Base-by-base conservation (phyloP, 1,140 invertebrate species). In the Atta cephalotes region DNA sequence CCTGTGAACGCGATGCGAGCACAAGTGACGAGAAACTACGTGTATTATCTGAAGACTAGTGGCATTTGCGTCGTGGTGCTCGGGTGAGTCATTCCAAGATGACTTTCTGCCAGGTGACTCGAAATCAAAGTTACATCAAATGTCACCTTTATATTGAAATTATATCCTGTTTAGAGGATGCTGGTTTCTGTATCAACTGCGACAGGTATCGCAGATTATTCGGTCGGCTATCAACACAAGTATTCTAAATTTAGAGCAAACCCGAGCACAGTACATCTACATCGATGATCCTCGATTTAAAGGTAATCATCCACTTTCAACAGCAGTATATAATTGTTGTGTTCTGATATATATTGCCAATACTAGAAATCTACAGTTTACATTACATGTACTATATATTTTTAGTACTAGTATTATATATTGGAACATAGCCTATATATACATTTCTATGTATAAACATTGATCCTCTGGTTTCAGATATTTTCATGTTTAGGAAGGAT, bases 201-300 rank as follows among this genome's bases (percentile, higher is more conserved):
- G 92, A 18, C 92, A 93, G 58, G 92, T 93, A 28, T 93, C 92
- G 0, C 81, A 91, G 18, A 93, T 92, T 53, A 65, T 95, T 7
- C 89, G 92, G 56, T 94, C 94, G 6, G 71, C 90, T 51, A 87
- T 95, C 58, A 81, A 92, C 1, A 92, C 89, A 35, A 93, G 94
- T 87, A 91, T 94, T 80, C 86, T 95, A 14, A 89, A 94, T 78
- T 71, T 94, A 21, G 94, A 95, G 45, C 92, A 94, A 78, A 66
- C 91, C 1, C 91, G 92, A 63, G 92, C 93, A 18, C 93, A 94
- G 62, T 95, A 95, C 85, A 95, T 95, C 92, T 95, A 95, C 84
- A 90, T 95, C 2, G 93, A 95, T 89, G 93, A 95, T 90, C 94
- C 95, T 51, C 84, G 90, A 60, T 94, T 94, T 79, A 91, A 94